These are phyloP conservation scores for Ibidorhyncha struthersii DNA, from an alignment of 2,113 vertebrate genomes.

Conservation along the genomic window DNA sequence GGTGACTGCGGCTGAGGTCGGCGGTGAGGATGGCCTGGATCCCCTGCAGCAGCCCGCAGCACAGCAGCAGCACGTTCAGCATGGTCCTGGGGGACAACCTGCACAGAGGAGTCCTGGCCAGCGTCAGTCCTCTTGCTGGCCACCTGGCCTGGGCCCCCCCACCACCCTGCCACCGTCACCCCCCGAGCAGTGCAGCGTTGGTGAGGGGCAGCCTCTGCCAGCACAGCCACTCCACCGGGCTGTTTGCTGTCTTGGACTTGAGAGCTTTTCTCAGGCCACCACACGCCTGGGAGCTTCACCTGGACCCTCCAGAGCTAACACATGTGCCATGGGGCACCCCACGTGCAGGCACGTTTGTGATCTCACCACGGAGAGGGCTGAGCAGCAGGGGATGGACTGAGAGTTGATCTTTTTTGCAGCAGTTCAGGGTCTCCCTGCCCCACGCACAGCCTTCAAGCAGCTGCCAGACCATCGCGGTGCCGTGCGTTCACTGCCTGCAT, in stretches of 20 bases:
- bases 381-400: background rate
- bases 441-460: background rate
- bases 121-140: background rate
- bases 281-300: background rate
- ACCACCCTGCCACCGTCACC: accelerated
- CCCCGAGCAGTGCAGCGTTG: accelerated
- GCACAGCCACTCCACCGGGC: accelerated
- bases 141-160: background rate
- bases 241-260: background rate
- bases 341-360: background rate
- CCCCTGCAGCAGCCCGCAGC: constrained; percentile 69
- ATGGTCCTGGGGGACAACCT: constrained; percentile 54
- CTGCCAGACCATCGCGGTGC: accelerated
- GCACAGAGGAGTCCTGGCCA: background rate
- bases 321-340: accelerated
- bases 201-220: background rate
- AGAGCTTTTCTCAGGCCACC: background rate
- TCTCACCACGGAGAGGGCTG: accelerated
- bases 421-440: background rate
- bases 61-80: constrained; percentile 72
- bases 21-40: constrained; percentile 48
- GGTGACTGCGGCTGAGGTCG: constrained; percentile 24
- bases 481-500: accelerated
- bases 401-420: background rate
- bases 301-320: background rate